Percentiles rank a stretch among this genome's conserved stretches.
phyloP scores from a whole-genome alignment of 2,113 vertebrate species.

The Phalacrocorax aristotelis region DNA sequence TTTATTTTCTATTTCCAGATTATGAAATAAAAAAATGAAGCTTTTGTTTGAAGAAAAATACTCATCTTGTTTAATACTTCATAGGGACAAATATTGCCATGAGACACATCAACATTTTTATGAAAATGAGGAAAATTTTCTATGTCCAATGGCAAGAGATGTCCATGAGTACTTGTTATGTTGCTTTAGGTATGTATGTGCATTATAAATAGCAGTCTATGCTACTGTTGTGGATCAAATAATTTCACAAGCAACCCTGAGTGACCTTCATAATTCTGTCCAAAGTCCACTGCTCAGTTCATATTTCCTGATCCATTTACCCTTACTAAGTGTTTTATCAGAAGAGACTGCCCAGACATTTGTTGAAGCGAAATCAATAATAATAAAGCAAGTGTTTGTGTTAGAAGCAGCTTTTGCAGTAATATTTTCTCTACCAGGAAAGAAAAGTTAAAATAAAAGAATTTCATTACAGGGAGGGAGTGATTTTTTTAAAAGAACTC shows the following conservation, averaged over 20 bases:
- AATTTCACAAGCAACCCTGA: neutral
- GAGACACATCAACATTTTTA: neutral
- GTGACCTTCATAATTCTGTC: neutral
- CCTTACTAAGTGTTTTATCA: neutral
- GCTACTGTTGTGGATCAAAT: neutral
- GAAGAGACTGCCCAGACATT: neutral
- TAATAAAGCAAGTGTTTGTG: neutral
- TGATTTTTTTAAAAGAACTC: neutral
- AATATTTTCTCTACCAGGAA: neutral
- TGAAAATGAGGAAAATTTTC: neutral
- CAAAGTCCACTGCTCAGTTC: neutral
- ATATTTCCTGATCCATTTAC: constrained; percentile 20
- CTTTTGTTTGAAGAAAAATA: neutral
- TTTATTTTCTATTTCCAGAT: neutral
- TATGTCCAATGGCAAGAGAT: neutral
- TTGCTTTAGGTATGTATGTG: neutral
- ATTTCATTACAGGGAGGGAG: neutral
- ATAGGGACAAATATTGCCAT: neutral
- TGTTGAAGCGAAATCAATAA: constrained; percentile 47
- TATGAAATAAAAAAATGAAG: neutral
- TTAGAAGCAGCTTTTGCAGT: neutral
- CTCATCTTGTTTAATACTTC: neutral
- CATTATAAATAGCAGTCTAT: neutral
- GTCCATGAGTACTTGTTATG: neutral
- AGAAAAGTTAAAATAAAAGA: neutral